A percentile compares a stretch with the other conserved stretches of the same genome.
Conservation (phyloP, 2,113 vertebrate genomes). For the Channa argus region DNA sequence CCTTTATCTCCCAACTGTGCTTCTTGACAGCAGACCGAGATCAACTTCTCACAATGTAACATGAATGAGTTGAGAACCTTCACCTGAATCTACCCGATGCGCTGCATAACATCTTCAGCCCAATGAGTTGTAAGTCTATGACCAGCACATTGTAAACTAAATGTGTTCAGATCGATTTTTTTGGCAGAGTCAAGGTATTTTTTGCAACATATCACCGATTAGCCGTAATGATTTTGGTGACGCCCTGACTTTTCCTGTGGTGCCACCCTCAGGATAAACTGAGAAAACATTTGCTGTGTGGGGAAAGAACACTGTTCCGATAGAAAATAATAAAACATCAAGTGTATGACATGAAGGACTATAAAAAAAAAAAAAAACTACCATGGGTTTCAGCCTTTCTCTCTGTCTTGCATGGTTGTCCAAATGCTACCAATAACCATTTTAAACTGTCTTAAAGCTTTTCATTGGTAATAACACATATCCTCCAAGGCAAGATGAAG, state of each 20-base stretch:
- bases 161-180: not conserved
- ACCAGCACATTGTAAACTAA: not conserved
- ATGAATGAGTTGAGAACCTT: not conserved
- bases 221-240: not conserved
- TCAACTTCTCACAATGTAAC: not conserved
- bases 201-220: not conserved
- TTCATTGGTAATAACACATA: conserved; percentile 35
- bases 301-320: not conserved
- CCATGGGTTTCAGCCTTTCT: not conserved
- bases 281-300: not conserved
- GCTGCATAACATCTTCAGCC: not conserved
- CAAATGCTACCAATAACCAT: conserved; percentile 19
- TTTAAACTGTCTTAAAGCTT: conserved; percentile 33
- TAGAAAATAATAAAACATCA: conserved; percentile 1
- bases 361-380: not conserved
- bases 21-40: not conserved
- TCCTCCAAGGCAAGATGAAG: conserved; percentile 28
- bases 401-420: not conserved
- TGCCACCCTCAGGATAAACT: not conserved
- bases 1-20: conserved; percentile 1
- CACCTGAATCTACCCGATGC: not conserved
- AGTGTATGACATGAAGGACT: not conserved
- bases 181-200: not conserved
- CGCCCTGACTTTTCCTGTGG: not conserved
- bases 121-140: too few species aligned